Evolutionary conservation across 2,113 vertebrate genomes (phyloP), one percentile per base, ranked within the genome.

Genomic region (Triplophysa siluroides): DNA sequence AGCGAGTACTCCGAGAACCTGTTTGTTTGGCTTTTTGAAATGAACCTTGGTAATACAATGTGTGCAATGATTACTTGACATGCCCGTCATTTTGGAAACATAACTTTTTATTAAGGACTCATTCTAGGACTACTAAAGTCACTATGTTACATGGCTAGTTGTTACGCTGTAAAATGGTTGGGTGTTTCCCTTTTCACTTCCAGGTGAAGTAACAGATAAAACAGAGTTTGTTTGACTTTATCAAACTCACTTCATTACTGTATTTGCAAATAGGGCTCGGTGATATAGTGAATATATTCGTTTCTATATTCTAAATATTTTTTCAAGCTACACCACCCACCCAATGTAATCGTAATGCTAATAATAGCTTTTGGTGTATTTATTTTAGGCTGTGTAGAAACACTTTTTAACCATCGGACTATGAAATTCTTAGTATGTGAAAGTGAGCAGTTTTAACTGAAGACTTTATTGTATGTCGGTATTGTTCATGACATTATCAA

Each of bases 111-210:
- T 23, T 1, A 16, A n/a, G 13, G 0, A 14, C 3, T 23, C 29
- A 18, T 60, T 73, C 21, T 73, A 23, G 54, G 29, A 16, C 33
- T 4, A 9, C 2, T n/a, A 21, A 58, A 41, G 29, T 60, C 23
- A 8, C 21, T 43, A 4, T 13, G 23, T 74, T 14, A 11, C n/a
- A 60, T 13, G 5, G 52, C 58, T 73, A 56, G 4, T 8, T 16
- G 33, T 23, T 61, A 9, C 8, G 23, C 2, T 60, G 52, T 9
- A 2, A 58, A 60, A 13, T 19, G 38, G 29, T 23, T 73, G 33
- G 71, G 54, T 24, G 54, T 61, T 74, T 72, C 69, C 69, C 19
- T 72, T 72, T 72, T 74, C 13, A 74, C 54, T 61, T 60, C 33
- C 33, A 60, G 54, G 43, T 74, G 43, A 18, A 74, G 43, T 18